phyloP scores from a whole-genome alignment of 2,888 invertebrate species.

The Taphrorychus bicolor region DNA sequence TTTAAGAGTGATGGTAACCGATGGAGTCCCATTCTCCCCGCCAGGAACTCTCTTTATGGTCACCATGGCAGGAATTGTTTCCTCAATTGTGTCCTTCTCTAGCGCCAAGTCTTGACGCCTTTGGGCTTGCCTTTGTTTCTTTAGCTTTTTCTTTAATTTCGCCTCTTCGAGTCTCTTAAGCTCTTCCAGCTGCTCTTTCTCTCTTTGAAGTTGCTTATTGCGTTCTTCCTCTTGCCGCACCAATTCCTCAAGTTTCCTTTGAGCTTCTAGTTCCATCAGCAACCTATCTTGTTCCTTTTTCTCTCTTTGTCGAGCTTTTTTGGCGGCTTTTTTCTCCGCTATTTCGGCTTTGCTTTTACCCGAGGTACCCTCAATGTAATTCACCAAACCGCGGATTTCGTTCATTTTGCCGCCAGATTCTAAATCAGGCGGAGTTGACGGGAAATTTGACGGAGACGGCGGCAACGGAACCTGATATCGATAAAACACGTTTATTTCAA shows the following conservation, averaged over 20 bases:
- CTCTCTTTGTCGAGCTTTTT: constrained; percentile 80
- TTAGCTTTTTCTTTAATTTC: constrained; percentile 46
- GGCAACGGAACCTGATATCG: constrained; percentile 42
- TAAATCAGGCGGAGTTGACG: constrained; percentile 44
- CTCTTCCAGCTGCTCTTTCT: constrained; percentile 53
- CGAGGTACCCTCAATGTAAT: constrained; percentile 58
- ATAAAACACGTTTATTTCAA: neutral
- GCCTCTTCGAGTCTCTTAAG: constrained; percentile 50
- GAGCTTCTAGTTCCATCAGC: constrained; percentile 48
- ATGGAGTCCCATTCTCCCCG: constrained; percentile 70
- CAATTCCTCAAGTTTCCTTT: constrained; percentile 45
- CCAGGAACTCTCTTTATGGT: constrained; percentile 76
- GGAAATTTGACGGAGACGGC: constrained; percentile 46
- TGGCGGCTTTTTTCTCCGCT: constrained; percentile 76
- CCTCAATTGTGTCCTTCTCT: constrained; percentile 51
- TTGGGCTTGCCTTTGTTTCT: constrained; percentile 38
- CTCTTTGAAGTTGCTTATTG: constrained; percentile 56
- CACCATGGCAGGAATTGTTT: constrained; percentile 66
- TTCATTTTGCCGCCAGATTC: constrained; percentile 36
- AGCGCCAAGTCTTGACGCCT: constrained; percentile 36
- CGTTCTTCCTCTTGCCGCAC: constrained; percentile 54
- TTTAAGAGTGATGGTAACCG: constrained; percentile 78
- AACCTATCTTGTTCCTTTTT: constrained; percentile 63
- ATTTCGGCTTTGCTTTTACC: constrained; percentile 53
- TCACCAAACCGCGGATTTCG: constrained; percentile 56